Evolutionary conservation across 2,797 vertebrate species (phyloP), one percentile per base, ranked within the genome.

Genomic region (Lagocephalus sceleratus): DNA sequence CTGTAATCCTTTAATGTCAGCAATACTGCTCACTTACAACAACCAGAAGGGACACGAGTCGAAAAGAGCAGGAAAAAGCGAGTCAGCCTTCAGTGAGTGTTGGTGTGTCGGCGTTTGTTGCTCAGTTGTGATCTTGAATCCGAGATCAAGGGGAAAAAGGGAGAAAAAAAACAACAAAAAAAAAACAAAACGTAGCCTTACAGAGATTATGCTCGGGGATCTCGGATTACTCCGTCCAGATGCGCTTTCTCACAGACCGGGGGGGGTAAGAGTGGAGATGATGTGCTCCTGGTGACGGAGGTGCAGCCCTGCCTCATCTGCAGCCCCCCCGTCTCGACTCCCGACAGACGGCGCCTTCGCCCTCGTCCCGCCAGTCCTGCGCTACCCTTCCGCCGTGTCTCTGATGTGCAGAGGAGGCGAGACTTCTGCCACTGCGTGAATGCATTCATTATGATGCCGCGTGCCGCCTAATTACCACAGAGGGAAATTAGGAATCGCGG

Each of bases 1-100:
- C 68, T 76, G 58, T 80, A 77, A 81, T 80, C 68, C 78, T 81
- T 81, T 83, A 83, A 81, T 76, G 79, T 78, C 61, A 60, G 76
- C 77, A 81, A 70, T 79, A 66, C 77, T 72, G 65, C 79, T 82
- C 80, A 78, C 73, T 78, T 73, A 73, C 59, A 75, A 66, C 68
- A 76, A 65, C 54, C 75, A 67, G 66, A n/a, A 76, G 81, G 67
- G 63, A 73, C 55, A 71, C 59, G 53, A 78, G 75, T 79, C 73
- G 83, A 71, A 85, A 35, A 54, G 46, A 68, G 63, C 20, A 47
- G 55, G 39, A 62, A 70, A 55, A 61, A 66, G 32, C 32, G 32
- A 35, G 2, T 35, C 57, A 66, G 45, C 26, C 39, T 57, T 73
- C 77, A 72, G 53, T 60, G 58, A 79, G 68, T 68, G 63, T 43